These are phyloP conservation scores for Tolmerus cingulatus DNA, from an alignment of 2,888 invertebrate species.

Conservation along the genomic window DNA sequence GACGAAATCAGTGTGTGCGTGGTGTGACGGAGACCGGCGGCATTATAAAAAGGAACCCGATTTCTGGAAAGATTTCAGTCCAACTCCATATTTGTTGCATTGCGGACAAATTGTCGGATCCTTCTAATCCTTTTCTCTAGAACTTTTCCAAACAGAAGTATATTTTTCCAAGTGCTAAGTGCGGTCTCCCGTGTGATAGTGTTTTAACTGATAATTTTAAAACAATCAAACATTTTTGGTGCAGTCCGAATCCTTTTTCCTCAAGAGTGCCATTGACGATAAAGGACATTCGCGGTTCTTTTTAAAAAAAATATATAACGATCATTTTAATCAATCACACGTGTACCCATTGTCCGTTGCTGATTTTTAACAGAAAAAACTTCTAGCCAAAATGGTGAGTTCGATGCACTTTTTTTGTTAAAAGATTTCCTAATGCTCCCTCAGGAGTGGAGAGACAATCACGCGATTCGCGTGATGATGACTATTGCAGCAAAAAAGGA, in stretches of 20 bases:
- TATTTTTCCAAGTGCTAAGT: constrained; percentile 14
- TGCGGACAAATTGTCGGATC: constrained; percentile 57
- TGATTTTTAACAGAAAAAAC: constrained; percentile 2
- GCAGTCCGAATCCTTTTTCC: constrained; percentile 1
- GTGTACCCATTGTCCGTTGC: not conserved
- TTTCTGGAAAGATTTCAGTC: constrained; percentile 53
- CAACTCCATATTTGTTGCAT: constrained; percentile 62
- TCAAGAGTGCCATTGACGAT: not conserved
- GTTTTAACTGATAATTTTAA: constrained; percentile 5
- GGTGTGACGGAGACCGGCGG: too few relatives aligned
- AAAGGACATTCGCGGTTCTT: constrained; percentile 4
- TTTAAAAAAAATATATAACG: not conserved
- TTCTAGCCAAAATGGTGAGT: constrained; percentile 15
- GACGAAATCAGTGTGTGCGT: not conserved
- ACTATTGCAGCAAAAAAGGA: not conserved
- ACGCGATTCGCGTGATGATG: not conserved
- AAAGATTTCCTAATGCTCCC: not conserved
- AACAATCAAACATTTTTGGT: not conserved
- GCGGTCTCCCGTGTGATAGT: not conserved
- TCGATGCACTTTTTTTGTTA: not conserved
- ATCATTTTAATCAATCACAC: not conserved
- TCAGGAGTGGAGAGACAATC: not conserved
- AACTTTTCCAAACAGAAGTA: constrained; percentile 2
- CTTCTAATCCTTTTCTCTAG: constrained; percentile 24
- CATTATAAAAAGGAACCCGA: constrained; percentile 34